phyloP scores from a whole-genome alignment of 2,888 invertebrate species.

The Stenodera caucasica region DNA sequence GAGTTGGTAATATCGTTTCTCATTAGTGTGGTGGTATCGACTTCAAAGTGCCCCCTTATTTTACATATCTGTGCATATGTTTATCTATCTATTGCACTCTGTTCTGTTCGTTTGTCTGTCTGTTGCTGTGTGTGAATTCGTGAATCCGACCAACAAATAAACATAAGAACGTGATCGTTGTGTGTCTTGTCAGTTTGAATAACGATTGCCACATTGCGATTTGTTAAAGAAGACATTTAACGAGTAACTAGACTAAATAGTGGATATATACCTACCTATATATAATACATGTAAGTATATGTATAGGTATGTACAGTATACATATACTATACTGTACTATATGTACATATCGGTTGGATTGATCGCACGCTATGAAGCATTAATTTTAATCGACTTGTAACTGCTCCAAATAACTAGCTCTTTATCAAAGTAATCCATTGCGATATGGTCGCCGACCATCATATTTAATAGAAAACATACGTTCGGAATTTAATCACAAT shows the following conservation, averaged over 20 bases:
- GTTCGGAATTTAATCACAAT: too few relatives aligned
- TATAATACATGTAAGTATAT: slow-evolving; percentile 11
- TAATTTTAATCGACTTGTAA: not conserved
- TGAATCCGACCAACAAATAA: slow-evolving; percentile 45
- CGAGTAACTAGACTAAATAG: slow-evolving; percentile 45
- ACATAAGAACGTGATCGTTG: slow-evolving; percentile 43
- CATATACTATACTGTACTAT: too few relatives aligned
- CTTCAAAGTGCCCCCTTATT: slow-evolving; percentile 33
- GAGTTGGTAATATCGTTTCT: slow-evolving; percentile 45
- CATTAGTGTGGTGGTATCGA: slow-evolving; percentile 48
- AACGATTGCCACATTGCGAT: slow-evolving; percentile 42
- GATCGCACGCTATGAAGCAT: not conserved
- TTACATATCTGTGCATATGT: slow-evolving; percentile 6
- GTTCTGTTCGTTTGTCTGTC: not conserved
- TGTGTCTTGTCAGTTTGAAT: slow-evolving; percentile 46
- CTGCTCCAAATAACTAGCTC: not conserved
- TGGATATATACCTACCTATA: slow-evolving; percentile 24
- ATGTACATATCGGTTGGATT: not conserved
- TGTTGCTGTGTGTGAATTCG: slow-evolving; percentile 34
- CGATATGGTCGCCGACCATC: not conserved
- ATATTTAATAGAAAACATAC: too few relatives aligned
- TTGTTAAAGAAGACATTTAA: slow-evolving; percentile 44
- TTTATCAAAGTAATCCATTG: not conserved
- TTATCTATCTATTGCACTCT: not conserved
- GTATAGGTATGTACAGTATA: not conserved